Percentiles rank a stretch among this genome's conserved stretches.
Evolutionary conservation across 2,888 invertebrate genomes (phyloP).

Genomic region (Caenorhabditis drosophilae): DNA sequence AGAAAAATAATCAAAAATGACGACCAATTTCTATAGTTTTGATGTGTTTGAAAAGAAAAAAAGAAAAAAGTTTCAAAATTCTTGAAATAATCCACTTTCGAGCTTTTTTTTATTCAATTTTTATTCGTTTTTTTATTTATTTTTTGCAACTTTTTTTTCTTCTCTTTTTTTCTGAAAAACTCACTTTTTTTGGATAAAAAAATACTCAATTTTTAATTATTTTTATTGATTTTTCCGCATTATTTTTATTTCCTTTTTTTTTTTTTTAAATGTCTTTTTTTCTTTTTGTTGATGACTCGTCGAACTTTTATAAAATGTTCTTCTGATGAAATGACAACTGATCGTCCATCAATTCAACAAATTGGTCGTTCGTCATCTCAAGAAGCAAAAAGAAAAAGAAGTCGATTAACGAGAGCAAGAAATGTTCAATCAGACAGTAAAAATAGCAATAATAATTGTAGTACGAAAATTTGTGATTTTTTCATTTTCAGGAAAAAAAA

Average conservation of each 20-base stretch:
- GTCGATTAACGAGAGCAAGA: constrained; percentile 21
- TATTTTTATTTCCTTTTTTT: background rate
- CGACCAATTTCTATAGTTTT: too few species aligned
- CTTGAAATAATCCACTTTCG: background rate
- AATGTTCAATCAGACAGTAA: constrained; percentile 23
- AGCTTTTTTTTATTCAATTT: background rate
- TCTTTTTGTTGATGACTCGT: background rate
- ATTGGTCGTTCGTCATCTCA: constrained; percentile 9
- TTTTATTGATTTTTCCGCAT: background rate
- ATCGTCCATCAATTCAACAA: constrained; percentile 16
- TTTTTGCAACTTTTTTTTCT: background rate
- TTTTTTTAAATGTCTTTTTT: background rate
- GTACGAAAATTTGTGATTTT: background rate
- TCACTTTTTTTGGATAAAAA: too few species aligned
- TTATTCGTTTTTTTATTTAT: background rate
- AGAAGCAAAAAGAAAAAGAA: constrained; percentile 18
- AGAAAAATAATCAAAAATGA: too few species aligned
- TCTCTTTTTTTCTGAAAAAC: background rate
- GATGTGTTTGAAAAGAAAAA: too few species aligned
- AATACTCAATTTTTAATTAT: background rate
- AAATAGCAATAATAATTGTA: constrained; percentile 7
- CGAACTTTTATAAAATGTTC: constrained; percentile 22
- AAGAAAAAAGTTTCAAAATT: background rate
- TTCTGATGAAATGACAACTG: constrained; percentile 25
- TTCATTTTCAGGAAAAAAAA: background rate